These are phyloP conservation scores for Cebidichthys violaceus DNA, from an alignment of 2,113 vertebrate species.

Conservation along the genomic window DNA sequence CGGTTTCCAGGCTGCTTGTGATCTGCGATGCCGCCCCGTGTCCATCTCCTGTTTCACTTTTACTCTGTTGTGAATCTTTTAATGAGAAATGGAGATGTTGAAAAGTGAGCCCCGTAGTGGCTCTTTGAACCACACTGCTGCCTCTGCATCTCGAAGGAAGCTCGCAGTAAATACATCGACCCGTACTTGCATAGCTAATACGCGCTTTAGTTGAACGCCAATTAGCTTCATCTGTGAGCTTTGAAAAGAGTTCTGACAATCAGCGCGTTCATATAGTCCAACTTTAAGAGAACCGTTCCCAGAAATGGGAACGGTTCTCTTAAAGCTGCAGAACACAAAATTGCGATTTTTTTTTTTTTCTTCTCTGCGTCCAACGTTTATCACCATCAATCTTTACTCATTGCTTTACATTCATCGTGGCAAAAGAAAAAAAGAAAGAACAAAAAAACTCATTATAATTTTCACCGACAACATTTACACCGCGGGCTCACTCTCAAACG, in stretches of 20 bases:
- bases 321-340: neutral
- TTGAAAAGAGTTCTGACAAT: slow-evolving; percentile 31
- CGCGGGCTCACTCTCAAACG: neutral
- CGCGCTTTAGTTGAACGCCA: slow-evolving; percentile 36
- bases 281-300: too few relatives aligned
- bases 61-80: slow-evolving; percentile 34
- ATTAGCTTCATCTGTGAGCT: slow-evolving; percentile 51
- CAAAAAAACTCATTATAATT: neutral
- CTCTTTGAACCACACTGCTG: slow-evolving; percentile 37
- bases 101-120: slow-evolving; percentile 25
- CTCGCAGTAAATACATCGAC: neutral
- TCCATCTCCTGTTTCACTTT: slow-evolving; percentile 7
- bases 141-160: slow-evolving; percentile 5
- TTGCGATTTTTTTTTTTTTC: neutral
- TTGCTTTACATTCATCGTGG: neutral
- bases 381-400: neutral
- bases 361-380: neutral
- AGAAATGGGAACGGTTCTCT: neutral
- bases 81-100: slow-evolving; percentile 36
- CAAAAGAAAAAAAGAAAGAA: neutral
- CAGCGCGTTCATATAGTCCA: neutral
- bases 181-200: slow-evolving; percentile 38
- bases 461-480: neutral
- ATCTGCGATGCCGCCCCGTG: neutral
- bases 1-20: neutral